Conservation (phyloP, 1,140 invertebrate species). For the Zaprionus kolodkinae region DNA sequence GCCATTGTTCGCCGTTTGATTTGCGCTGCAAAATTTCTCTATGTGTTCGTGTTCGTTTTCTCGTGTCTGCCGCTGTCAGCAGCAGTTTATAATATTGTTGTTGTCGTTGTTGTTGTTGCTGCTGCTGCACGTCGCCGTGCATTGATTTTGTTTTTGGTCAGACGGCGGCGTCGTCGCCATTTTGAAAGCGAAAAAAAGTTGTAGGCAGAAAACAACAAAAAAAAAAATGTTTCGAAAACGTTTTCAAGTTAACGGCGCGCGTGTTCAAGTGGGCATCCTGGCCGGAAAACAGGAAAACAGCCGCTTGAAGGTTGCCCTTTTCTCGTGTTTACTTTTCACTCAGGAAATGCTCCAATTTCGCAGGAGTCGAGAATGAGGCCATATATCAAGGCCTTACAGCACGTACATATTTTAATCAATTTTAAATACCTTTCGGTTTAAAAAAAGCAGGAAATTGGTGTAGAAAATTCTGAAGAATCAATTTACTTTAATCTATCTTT, state of each 20-base stretch:
- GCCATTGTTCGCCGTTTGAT: constrained; percentile 69
- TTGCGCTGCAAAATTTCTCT: constrained; percentile 45
- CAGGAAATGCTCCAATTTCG: constrained; percentile 37
- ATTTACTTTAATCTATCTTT: too few species aligned
- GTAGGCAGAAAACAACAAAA: constrained; percentile 21
- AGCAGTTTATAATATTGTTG: constrained; percentile 23
- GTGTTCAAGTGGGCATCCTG: constrained; percentile 58
- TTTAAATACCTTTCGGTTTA: neutral
- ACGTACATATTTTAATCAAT: neutral
- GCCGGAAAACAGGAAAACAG: constrained; percentile 21
- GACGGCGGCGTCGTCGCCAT: constrained; percentile 53
- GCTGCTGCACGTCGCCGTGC: constrained; percentile 32
- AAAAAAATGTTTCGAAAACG: constrained; percentile 22
- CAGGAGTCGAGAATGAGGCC: constrained; percentile 17
- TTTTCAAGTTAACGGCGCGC: constrained; percentile 40
- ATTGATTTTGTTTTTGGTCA: constrained; percentile 52
- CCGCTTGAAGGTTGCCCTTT: constrained; percentile 10
- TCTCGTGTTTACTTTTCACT: constrained; percentile 26
- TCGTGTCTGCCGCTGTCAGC: constrained; percentile 25
- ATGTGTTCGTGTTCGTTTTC: constrained; percentile 7
- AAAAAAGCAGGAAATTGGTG: neutral
- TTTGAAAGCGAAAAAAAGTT: constrained; percentile 44
- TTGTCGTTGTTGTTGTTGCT: constrained; percentile 16
- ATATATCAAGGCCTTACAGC: constrained; percentile 13
- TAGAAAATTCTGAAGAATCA: neutral